Conservation (phyloP, 2,888 invertebrate species). For the Acleris sparsana region DNA sequence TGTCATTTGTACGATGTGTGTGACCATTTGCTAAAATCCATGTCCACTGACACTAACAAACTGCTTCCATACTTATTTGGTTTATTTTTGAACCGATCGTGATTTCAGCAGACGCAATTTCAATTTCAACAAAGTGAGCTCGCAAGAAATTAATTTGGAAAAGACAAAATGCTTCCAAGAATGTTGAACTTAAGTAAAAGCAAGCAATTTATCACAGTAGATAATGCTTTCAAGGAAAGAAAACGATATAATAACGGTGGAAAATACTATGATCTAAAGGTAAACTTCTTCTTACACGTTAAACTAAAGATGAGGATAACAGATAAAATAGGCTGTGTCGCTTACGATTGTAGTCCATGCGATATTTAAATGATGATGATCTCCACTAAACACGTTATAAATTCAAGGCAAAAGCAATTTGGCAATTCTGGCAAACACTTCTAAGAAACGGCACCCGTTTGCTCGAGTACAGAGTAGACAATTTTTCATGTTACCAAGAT, state of each 20-base stretch:
- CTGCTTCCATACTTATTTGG: neutral
- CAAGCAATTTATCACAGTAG: neutral
- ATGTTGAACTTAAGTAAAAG: neutral
- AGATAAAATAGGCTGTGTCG: too few relatives aligned
- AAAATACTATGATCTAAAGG: too few relatives aligned
- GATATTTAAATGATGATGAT: too few relatives aligned
- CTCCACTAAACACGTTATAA: neutral
- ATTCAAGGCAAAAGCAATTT: slow-evolving; percentile 1
- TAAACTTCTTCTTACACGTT: too few relatives aligned
- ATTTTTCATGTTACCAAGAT: slow-evolving; percentile 25
- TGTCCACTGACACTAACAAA: neutral
- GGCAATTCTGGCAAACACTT: slow-evolving; percentile 14
- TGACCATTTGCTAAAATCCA: neutral
- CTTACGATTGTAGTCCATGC: too few relatives aligned
- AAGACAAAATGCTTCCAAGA: neutral
- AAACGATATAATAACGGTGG: neutral
- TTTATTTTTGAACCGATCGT: neutral
- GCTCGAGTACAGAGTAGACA: slow-evolving; percentile 7
- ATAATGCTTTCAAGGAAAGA: neutral
- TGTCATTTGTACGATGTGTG: too few relatives aligned
- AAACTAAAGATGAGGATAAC: too few relatives aligned
- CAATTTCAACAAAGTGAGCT: neutral
- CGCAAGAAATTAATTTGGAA: neutral
- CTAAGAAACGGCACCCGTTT: slow-evolving; percentile 3
- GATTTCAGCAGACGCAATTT: neutral